Base-by-base conservation (phyloP, 2,113 vertebrate genomes). In the Hydrochoerus hydrochaeris region DNA sequence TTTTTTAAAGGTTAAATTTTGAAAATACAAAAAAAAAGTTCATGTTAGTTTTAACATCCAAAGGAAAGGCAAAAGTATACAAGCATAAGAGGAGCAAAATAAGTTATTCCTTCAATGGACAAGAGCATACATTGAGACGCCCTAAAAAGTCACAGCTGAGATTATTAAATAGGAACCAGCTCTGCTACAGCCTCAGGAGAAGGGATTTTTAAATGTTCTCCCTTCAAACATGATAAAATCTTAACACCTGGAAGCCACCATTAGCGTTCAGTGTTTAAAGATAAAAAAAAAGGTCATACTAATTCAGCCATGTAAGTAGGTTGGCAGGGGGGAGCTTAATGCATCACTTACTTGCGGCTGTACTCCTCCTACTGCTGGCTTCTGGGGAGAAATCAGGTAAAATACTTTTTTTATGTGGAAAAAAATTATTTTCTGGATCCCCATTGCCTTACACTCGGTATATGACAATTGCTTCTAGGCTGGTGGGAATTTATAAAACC, bases 1-100 rank as follows among this genome's bases (percentile, higher is more conserved):
- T 97, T 90, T 81, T 95, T 92, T 95, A 60, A 96, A 97, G 90
- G 24, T 96, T 69, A 97, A 95, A 84, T 96, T 92, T 88, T 57
- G 5, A 84, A 65, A 80, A 88, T 10, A 35, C 4, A 16, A 71
- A 44, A 88, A 86, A 82, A 91, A 35, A 94, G 26, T 28, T 67
- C 14, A 93, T 44, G 93, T 96, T 94, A 86, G 91, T 91, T 96
- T 88, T 57, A 92, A 97, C 89, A 73, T n/a, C 46, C 62, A 46
- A 83, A 46, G 7, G 2, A 92, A 62, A 92, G 32, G 91, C 9
- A 97, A 86, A 88, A 62, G 75, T 32, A 95, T 87, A 96, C 89
- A 54, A 96, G 71, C 93, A 85, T 54, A 92, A 94, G 28, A 7
- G 26, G 32, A n/a, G 49, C 46, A 97, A 95, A 97, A 90, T 63